phyloP scores from a whole-genome alignment of 2,113 vertebrate species.

The Coreoperca whiteheadi region DNA sequence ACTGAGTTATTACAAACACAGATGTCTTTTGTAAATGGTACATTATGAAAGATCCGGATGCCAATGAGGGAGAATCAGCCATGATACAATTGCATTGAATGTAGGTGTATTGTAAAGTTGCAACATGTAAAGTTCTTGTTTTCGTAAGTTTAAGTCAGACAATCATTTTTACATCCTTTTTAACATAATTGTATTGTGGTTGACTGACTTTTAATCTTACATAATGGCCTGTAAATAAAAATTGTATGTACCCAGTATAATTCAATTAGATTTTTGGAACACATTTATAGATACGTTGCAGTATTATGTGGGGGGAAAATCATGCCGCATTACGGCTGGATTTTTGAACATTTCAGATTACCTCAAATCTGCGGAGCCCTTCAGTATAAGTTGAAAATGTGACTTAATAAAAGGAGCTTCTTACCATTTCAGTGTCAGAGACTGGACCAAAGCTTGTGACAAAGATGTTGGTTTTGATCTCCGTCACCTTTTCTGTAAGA shows the following conservation, averaged over 20 bases:
- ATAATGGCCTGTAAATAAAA: neutral
- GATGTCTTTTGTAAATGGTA: neutral
- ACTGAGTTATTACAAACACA: neutral
- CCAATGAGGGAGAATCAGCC: neutral
- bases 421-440: conserved; percentile 97
- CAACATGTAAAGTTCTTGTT: neutral
- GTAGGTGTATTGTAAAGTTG: neutral
- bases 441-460: conserved; percentile 98
- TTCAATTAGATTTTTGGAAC: neutral
- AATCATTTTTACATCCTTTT: neutral
- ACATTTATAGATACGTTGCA: neutral
- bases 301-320: neutral
- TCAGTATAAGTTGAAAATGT: neutral
- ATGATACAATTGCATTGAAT: neutral
- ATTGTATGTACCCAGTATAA: neutral
- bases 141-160: neutral
- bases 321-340: neutral
- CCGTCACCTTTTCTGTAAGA: conserved; percentile 92
- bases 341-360: neutral
- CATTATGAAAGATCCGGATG: neutral
- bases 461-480: conserved; percentile 98
- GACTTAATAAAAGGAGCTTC: conserved; percentile 42
- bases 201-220: neutral
- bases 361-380: neutral
- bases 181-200: neutral